Evolutionary conservation across 1,140 invertebrate genomes (phyloP), one percentile per base, ranked within the genome.

Genomic region (Reticulitermes speratus): DNA sequence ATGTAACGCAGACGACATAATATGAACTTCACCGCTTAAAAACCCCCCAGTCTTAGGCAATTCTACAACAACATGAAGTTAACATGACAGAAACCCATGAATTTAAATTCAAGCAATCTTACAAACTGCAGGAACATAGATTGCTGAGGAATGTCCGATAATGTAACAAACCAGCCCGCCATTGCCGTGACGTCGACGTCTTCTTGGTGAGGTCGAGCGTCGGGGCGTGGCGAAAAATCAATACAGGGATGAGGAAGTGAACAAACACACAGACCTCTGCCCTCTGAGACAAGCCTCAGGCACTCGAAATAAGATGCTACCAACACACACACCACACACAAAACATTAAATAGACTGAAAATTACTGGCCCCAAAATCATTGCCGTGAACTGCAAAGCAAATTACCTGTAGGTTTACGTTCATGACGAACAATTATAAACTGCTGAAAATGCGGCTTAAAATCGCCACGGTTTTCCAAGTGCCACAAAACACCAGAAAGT

Each of bases 201-300:
- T 75, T 75, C 65, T 75, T 75, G 65, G 25, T 75, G 65, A 75
- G 65, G 65, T 75, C 65, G 65, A 75, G 65, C 65, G 65, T 75
- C 65, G 65, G 65, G 65, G 65, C n/a, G 65, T 75, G 65, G 65
- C 65, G 65, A 75, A 30, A 75, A 75, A 75, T 75, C 65, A 30
- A 75, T 75, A 75, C 65, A 11, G 65, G n/a, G 65, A 75, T 30
- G 65, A n/a, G 65, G 65, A 75, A 75, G 65, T 75, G 65, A 75
- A 30, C n/a, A 75, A 75, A 75, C 25, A 75, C 25, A 75, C 65
- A 75, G 65, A 75, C 65, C 65, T 75, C 65, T 75, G 65, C 25
- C 65, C 65, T 75, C 65, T 6, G n/a, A 65, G 59, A 65, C 25
- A 23, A 65, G 59, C 16, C 16, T 16, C 21, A 65, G 21, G 8